These are phyloP conservation scores for Paradoxurus hermaphroditus DNA, from an alignment of 2,113 vertebrate species.

Conservation along the genomic window DNA sequence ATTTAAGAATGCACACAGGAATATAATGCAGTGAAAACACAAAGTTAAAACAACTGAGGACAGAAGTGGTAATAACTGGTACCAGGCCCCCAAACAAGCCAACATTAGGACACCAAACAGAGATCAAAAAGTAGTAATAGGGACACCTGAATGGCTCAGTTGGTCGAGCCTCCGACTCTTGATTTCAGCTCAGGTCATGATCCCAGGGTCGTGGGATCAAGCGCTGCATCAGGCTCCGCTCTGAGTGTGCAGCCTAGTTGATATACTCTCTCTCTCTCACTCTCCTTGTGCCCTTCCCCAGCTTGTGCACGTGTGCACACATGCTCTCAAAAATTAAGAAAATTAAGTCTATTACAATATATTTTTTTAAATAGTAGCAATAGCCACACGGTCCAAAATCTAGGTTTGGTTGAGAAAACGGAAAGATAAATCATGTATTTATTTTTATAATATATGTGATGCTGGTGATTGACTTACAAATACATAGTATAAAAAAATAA, in stretches of 20 bases:
- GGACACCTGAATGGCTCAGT: too few species aligned
- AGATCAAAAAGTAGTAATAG: neutral
- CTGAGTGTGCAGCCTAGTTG: too few species aligned
- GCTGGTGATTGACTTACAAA: neutral
- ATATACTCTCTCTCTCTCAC: too few species aligned
- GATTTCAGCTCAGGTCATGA: too few species aligned
- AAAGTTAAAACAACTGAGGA: neutral
- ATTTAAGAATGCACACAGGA: neutral
- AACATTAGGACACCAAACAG: neutral
- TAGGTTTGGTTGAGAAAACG: neutral
- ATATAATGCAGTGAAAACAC: neutral
- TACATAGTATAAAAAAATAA: neutral
- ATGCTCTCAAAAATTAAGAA: too few species aligned
- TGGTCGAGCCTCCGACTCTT: too few species aligned
- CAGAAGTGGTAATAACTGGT: neutral
- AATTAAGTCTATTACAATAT: too few species aligned
- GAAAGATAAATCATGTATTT: constrained; percentile 19
- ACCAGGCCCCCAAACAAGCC: neutral
- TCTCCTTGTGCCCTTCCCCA: too few species aligned
- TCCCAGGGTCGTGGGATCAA: too few species aligned
- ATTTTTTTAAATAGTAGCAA: neutral
- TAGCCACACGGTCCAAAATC: neutral
- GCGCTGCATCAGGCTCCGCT: too few species aligned
- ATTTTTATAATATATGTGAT: constrained; percentile 1
- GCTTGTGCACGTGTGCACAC: too few species aligned